These are phyloP conservation scores for Polyploca ridens DNA, from an alignment of 2,888 invertebrate species.

Conservation along the genomic window DNA sequence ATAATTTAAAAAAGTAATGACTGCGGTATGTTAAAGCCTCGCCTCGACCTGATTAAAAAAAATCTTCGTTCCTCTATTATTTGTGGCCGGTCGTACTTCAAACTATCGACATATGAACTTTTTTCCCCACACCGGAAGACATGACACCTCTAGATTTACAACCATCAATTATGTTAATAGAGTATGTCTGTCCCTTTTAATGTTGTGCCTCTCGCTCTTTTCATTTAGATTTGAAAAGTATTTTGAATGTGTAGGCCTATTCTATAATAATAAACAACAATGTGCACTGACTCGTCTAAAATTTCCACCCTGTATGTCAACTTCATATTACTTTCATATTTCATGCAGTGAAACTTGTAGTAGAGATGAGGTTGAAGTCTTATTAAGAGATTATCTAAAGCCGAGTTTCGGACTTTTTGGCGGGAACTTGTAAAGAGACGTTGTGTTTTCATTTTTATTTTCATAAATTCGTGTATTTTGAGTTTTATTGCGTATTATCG, in stretches of 20 bases:
- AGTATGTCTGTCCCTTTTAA: constrained; percentile 46
- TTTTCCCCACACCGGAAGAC: constrained; percentile 69
- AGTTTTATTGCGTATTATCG: no score
- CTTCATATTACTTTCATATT: no score
- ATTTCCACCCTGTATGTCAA: no score
- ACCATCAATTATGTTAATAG: constrained; percentile 72
- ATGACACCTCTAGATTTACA: constrained; percentile 72
- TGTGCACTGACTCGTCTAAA: no score
- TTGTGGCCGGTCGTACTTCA: constrained; percentile 36
- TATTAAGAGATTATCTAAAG: no score
- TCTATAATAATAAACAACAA: no score
- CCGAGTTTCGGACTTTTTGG: no score
- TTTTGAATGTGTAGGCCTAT: not conserved
- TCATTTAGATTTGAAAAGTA: constrained; percentile 23
- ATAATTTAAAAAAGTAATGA: constrained; percentile 54
- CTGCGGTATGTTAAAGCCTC: constrained; percentile 29
- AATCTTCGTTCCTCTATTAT: constrained; percentile 16
- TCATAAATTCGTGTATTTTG: no score
- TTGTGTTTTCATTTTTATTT: no score
- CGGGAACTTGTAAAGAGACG: no score
- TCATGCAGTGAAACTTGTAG: no score
- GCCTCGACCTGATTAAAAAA: constrained; percentile 23
- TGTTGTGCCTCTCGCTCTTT: constrained; percentile 24
- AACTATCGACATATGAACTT: constrained; percentile 42
- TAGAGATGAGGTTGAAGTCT: no score